Evolutionary conservation across 2,797 vertebrate species (phyloP).

Genomic region (Discoglossus pictus): DNA sequence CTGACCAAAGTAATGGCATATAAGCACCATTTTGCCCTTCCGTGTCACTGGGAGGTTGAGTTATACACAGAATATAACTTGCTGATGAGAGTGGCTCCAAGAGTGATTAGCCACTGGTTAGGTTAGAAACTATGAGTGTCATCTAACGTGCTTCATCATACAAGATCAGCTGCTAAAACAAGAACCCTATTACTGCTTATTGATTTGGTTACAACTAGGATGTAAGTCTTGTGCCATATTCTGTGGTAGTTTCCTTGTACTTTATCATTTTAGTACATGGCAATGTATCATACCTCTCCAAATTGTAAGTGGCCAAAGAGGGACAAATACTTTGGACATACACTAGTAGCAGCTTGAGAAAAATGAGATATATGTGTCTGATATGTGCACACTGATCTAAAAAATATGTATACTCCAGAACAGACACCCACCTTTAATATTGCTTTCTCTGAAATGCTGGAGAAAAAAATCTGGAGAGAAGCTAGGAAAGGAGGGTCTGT

Average conservation of each 20-base stretch:
- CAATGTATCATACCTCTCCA: too few species aligned
- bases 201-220: slow-evolving; percentile 37
- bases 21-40: slow-evolving; percentile 64
- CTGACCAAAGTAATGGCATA: slow-evolving; percentile 58
- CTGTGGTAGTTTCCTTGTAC: not conserved
- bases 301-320: too few species aligned
- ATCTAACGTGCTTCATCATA: slow-evolving; percentile 37
- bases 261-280: too few species aligned
- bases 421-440: too few species aligned
- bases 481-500: too few species aligned
- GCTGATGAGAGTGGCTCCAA: slow-evolving; percentile 52
- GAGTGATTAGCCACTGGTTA: slow-evolving; percentile 45
- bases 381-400: too few species aligned
- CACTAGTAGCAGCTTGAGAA: too few species aligned
- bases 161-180: slow-evolving; percentile 43
- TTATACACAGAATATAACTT: slow-evolving; percentile 59
- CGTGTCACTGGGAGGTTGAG: slow-evolving; percentile 62
- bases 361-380: too few species aligned
- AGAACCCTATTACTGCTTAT: slow-evolving; percentile 44
- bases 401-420: too few species aligned
- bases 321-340: too few species aligned
- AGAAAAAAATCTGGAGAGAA: too few species aligned
- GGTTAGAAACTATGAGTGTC: slow-evolving; percentile 62
- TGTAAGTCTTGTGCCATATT: slow-evolving; percentile 25
- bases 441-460: too few species aligned